These are phyloP conservation scores for Gephyroberyx darwinii DNA, from an alignment of 2,797 vertebrate species.

Conservation along the genomic window DNA sequence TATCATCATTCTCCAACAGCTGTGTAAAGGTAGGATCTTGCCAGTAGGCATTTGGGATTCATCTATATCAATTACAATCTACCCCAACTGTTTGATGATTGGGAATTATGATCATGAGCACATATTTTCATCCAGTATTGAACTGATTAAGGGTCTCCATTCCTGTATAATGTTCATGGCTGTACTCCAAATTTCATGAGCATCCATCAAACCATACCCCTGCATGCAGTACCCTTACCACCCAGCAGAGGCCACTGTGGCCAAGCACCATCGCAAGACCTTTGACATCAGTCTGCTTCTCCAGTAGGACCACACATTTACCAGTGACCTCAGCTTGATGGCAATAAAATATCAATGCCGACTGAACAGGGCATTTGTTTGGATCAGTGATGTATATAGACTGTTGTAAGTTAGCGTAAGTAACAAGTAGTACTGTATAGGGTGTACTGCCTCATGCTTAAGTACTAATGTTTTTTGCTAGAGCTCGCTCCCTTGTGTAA, in stretches of 20 bases:
- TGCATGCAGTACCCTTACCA: slow-evolving; percentile 49
- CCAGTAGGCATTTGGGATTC: slow-evolving; percentile 41
- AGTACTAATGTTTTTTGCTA: slow-evolving; percentile 19
- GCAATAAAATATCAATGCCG: not conserved
- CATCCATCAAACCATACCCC: slow-evolving; percentile 2
- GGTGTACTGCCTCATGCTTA: not conserved
- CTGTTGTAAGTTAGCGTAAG: not conserved
- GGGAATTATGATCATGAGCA: slow-evolving; percentile 36
- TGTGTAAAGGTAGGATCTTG: slow-evolving; percentile 52
- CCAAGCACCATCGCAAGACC: slow-evolving; percentile 48
- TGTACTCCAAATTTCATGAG: not conserved
- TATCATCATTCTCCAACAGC: slow-evolving; percentile 46
- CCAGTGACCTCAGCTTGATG: slow-evolving; percentile 18
- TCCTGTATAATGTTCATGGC: slow-evolving; percentile 25
- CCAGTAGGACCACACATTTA: not conserved
- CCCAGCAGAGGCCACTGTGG: slow-evolving; percentile 75
- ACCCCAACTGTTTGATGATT: slow-evolving; percentile 34
- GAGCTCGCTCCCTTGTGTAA: slow-evolving; percentile 22
- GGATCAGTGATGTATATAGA: not conserved
- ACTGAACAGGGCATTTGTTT: not conserved
- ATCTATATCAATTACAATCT: slow-evolving; percentile 45
- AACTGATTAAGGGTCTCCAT: slow-evolving; percentile 31
- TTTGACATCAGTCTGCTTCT: slow-evolving; percentile 32
- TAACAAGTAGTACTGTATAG: not conserved
- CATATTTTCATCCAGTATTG: slow-evolving; percentile 39